Evolutionary conservation across 2,797 vertebrate genomes (phyloP).

Genomic region (Crocodylus rhombifer): DNA sequence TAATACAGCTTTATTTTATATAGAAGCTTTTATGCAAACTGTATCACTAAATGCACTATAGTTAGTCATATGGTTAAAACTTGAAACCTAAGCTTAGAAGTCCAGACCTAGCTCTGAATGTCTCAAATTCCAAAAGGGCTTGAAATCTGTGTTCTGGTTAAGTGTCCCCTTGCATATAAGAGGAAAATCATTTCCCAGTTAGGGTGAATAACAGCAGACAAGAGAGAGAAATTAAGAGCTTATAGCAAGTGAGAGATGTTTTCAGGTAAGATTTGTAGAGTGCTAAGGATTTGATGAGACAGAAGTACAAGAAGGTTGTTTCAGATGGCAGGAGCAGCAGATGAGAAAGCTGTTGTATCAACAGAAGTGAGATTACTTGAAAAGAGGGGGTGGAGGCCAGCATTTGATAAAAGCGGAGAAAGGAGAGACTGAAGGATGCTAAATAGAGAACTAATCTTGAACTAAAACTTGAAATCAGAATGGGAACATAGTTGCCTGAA

Average conservation of each 20-base stretch:
- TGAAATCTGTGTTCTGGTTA: neutral
- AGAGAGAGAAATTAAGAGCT: neutral
- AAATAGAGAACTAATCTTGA: neutral
- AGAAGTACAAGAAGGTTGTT: neutral
- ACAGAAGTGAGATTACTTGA: conserved; percentile 43
- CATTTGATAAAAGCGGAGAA: conserved; percentile 26
- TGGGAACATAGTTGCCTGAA: neutral
- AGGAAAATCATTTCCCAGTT: neutral
- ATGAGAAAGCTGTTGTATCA: conserved; percentile 31
- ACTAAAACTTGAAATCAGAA: neutral
- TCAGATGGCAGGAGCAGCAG: conserved; percentile 41
- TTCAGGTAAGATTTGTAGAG: conserved; percentile 11
- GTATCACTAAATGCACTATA: conserved; percentile 10
- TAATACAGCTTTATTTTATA: conserved; percentile 61
- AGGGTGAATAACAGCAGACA: neutral
- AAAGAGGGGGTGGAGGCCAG: conserved; percentile 45
- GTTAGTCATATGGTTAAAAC: conserved; percentile 6
- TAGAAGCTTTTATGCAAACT: conserved; percentile 21
- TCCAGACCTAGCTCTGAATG: neutral
- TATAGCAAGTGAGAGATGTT: neutral
- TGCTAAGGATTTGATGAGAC: neutral
- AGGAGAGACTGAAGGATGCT: neutral
- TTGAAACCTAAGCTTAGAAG: neutral
- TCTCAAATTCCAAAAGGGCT: neutral
- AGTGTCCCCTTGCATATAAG: neutral